phyloP scores from a whole-genome alignment of 1,140 invertebrate species.

The Matsumurasca onukii region DNA sequence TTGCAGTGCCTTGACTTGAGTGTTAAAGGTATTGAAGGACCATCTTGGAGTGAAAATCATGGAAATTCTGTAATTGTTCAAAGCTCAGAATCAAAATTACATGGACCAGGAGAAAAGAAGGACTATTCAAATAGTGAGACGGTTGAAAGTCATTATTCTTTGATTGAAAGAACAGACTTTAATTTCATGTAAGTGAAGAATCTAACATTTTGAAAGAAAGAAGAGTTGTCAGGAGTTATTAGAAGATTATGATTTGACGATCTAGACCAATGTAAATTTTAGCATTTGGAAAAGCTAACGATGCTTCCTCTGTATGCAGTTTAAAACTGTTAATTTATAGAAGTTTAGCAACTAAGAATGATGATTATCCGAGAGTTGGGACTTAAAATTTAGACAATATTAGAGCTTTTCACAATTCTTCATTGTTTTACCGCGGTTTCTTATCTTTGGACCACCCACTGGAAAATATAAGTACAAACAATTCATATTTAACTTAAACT shows the following conservation, averaged over 20 bases:
- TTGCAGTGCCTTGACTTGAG: constrained; percentile 35
- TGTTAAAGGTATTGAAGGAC: not conserved
- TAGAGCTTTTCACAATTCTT: no score
- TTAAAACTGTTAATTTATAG: no score
- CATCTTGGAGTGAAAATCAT: not conserved
- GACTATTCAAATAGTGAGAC: not conserved
- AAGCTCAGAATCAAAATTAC: not conserved
- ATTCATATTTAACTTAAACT: no score
- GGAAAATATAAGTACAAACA: no score
- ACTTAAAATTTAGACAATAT: no score
- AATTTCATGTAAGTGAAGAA: constrained; percentile 21
- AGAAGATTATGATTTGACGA: not conserved
- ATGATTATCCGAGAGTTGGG: no score
- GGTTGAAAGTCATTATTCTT: not conserved
- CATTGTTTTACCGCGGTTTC: no score
- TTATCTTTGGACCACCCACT: no score
- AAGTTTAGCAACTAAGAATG: no score
- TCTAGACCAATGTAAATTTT: not conserved
- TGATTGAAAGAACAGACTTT: constrained; percentile 22
- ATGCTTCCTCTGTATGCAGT: no score
- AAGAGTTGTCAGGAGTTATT: no score
- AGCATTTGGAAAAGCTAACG: not conserved
- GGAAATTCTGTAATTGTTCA: not conserved
- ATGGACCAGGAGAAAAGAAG: not conserved
- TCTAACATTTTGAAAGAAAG: no score